A percentile compares a stretch with the other conserved stretches of the same genome.
These are phyloP conservation scores for Xylocampa areola DNA, from an alignment of 2,888 invertebrate species.

Conservation along the genomic window DNA sequence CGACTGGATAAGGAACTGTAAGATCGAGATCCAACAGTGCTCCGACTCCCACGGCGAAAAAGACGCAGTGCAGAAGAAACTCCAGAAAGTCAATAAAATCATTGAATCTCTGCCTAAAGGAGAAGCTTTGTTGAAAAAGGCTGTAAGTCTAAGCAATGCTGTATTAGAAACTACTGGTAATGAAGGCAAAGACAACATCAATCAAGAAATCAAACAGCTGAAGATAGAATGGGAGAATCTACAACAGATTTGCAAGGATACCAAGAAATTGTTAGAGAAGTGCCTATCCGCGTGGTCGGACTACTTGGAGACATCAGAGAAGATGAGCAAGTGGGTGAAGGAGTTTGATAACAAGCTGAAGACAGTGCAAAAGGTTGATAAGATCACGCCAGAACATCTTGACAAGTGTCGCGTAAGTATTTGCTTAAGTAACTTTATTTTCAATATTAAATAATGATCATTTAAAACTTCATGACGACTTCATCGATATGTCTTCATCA, in stretches of 20 bases:
- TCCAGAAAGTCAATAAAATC: constrained; percentile 93
- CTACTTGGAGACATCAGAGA: constrained; percentile 92
- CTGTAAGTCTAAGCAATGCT: constrained; percentile 93
- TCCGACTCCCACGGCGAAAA: constrained; percentile 97
- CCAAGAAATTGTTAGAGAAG: constrained; percentile 92
- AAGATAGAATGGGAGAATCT: constrained; percentile 95
- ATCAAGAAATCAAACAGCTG: constrained; percentile 94
- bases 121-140: constrained; percentile 92
- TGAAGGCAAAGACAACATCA: constrained; percentile 95
- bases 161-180: constrained; percentile 94
- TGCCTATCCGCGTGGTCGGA: constrained; percentile 95
- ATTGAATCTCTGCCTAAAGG: constrained; percentile 92
- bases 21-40: constrained; percentile 95
- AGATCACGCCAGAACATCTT: constrained; percentile 94
- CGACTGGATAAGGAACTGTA: constrained; percentile 95
- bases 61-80: constrained; percentile 93
- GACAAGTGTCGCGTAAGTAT: constrained; percentile 92
- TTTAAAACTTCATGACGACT: too few species aligned
- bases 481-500: too few species aligned
- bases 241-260: constrained; percentile 93
- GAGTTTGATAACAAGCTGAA: constrained; percentile 92
- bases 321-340: constrained; percentile 93
- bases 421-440: not conserved
- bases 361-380: constrained; percentile 92
- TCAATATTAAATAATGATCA: not conserved